Conservation (phyloP, 2,888 invertebrate species). For the Anagyrus pseudococci region DNA sequence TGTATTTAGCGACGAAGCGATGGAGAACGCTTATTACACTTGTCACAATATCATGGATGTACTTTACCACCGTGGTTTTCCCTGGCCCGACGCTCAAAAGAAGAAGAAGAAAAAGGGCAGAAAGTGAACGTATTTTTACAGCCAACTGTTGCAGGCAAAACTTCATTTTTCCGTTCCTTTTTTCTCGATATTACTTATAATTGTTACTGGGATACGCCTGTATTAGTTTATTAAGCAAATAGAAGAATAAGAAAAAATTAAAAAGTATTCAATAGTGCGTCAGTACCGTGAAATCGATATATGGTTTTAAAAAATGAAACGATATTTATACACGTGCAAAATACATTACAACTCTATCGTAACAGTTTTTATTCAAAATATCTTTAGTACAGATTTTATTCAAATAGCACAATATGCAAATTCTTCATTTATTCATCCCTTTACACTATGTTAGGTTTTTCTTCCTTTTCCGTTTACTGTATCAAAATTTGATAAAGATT, state of each 20-base stretch:
- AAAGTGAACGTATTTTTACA: constrained; percentile 57
- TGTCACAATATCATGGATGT: constrained; percentile 93
- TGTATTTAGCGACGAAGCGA: constrained; percentile 86
- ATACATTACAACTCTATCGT: too few species aligned
- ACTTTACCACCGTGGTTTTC: constrained; percentile 84
- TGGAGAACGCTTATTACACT: constrained; percentile 93
- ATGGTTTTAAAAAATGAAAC: too few species aligned
- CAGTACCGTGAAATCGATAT: too few species aligned
- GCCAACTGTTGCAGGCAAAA: too few species aligned
- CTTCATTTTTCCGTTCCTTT: background rate
- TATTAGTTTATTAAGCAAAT: too few species aligned
- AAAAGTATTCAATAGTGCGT: too few species aligned
- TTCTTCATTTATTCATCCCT: constrained; percentile 9
- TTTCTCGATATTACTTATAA: too few species aligned
- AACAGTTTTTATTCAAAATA: constrained; percentile 41
- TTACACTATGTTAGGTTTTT: constrained; percentile 27
- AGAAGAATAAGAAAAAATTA: too few species aligned
- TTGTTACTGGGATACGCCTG: too few species aligned
- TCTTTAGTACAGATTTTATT: constrained; percentile 32
- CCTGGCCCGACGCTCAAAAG: constrained; percentile 86
- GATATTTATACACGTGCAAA: too few species aligned
- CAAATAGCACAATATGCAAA: constrained; percentile 19
- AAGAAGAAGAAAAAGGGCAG: constrained; percentile 82
- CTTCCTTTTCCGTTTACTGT: constrained; percentile 10
- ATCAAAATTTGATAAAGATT: constrained; percentile 26